Evolutionary conservation across 35 echinoderm and acorn worm genomes (phyloP).

Genomic region (Apostichopus parvimensis): DNA sequence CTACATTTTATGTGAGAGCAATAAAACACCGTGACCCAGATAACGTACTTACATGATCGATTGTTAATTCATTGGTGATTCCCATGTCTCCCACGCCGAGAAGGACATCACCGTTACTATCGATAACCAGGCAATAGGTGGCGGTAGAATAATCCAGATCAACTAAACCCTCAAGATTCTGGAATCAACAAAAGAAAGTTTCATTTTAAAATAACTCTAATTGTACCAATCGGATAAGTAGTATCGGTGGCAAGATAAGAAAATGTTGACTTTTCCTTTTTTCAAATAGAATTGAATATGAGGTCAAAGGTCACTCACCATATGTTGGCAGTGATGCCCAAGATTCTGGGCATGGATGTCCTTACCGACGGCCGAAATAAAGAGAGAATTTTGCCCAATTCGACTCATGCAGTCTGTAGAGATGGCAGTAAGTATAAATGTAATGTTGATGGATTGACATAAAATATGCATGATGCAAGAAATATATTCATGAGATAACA

Average conservation of each 20-base stretch:
- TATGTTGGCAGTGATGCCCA: constrained; percentile 63
- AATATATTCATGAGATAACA: no score
- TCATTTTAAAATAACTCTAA: no score
- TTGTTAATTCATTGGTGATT: constrained; percentile 66
- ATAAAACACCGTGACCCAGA: no score
- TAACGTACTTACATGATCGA: constrained; percentile 69
- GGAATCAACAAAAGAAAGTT: neutral
- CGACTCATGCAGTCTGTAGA: constrained; percentile 72
- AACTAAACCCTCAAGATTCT: constrained; percentile 25
- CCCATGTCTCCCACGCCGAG: constrained; percentile 86
- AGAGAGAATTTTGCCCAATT: constrained; percentile 65
- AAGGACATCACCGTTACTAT: constrained; percentile 59
- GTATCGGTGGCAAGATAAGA: no score
- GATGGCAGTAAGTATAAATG: neutral
- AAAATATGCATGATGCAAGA: neutral
- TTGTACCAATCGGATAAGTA: no score
- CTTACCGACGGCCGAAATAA: constrained; percentile 77
- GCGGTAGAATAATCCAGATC: constrained; percentile 52
- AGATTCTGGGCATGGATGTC: constrained; percentile 72
- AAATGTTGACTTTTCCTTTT: no score
- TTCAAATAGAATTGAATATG: no score
- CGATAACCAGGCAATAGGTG: constrained; percentile 69
- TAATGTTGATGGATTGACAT: no score
- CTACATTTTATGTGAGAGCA: no score
- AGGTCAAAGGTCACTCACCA: constrained; percentile 57